Base-by-base conservation (phyloP, 2,797 vertebrate species). In the Gallinago stenura region DNA sequence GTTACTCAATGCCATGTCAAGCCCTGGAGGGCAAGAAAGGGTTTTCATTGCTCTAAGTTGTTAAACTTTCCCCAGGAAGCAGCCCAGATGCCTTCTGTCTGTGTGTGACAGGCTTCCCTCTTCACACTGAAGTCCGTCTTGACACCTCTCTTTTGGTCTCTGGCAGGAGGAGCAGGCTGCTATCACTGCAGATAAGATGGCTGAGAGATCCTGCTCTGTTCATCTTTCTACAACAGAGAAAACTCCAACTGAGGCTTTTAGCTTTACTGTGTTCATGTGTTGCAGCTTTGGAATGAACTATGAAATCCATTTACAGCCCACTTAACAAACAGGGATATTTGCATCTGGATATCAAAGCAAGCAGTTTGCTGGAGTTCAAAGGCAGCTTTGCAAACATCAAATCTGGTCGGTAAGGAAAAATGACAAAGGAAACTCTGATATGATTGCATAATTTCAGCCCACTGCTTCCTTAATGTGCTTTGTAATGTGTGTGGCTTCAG, bases 331-430 rank as follows among this genome's bases (percentile, higher is more conserved):
- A 15, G 43, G 13, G 26, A 10, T 81, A 6, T 79, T 85, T 81
- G 43, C n/a, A n/a, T 39, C 39, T 91, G 69, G 78, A 3, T 46
- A 15, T n/a, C 78, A 50, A 18, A 89, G 83, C 75, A 53, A 92
- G 64, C 79, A 58, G 45, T 62, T 90, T 80, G 71, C 68, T 90
- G 83, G 64, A 88, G 43, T 76, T 72, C 81, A 57, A 46, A 66
- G 78, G 46, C 85, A 83, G 46, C 80, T 73, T 82, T 92, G 80
- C n/a, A 76, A 57, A 33, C 33, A 2, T 19, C 90, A 2, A 33
- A 71, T 60, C 73, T 80, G 73, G 53, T 48, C 66, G 71, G 66
- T 45, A 46, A 57, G 54, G 83, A 58, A 39, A 71, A 71, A 45
- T 12, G 12, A 18, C 7, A 7, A 46, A 82, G 62, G 48, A 17